phyloP scores from a whole-genome alignment of 2,113 vertebrate genomes.

The Microtus oregoni region DNA sequence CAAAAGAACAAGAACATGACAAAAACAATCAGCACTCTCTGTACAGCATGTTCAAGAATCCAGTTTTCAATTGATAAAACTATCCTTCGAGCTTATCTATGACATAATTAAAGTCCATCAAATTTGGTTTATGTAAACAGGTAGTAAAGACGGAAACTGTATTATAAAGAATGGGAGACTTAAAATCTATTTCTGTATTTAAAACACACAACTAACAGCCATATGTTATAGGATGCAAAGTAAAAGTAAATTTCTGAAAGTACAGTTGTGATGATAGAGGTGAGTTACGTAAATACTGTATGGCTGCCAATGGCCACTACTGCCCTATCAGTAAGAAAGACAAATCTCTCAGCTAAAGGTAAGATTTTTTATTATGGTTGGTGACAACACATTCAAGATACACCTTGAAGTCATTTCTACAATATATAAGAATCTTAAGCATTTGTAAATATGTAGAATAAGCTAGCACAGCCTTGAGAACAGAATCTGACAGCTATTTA shows the following conservation, averaged over 20 bases:
- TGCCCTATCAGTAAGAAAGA: not conserved
- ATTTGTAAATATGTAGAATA: not conserved
- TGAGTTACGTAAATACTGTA: not conserved
- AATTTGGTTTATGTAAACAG: constrained; percentile 26
- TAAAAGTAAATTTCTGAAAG: not conserved
- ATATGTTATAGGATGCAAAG: not conserved
- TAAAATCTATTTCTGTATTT: constrained; percentile 18
- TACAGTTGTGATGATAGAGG: not conserved
- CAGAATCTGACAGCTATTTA: not conserved
- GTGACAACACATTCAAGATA: not conserved
- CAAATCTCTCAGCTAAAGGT: constrained; percentile 32
- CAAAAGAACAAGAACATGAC: constrained; percentile 44
- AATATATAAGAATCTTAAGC: not conserved
- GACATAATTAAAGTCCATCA: constrained; percentile 2
- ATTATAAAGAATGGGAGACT: constrained; percentile 8
- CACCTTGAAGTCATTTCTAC: not conserved
- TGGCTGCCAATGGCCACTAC: not conserved
- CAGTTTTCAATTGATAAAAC: constrained; percentile 37
- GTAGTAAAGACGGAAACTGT: constrained; percentile 35
- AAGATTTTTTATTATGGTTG: not conserved
- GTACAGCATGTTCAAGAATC: constrained; percentile 5
- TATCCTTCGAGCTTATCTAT: constrained; percentile 27
- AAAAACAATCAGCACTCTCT: not conserved
- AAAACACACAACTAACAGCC: not conserved
- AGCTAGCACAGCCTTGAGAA: not conserved